These are phyloP conservation scores for Baryphthengus martii DNA, from an alignment of 2,113 vertebrate species.

Conservation along the genomic window DNA sequence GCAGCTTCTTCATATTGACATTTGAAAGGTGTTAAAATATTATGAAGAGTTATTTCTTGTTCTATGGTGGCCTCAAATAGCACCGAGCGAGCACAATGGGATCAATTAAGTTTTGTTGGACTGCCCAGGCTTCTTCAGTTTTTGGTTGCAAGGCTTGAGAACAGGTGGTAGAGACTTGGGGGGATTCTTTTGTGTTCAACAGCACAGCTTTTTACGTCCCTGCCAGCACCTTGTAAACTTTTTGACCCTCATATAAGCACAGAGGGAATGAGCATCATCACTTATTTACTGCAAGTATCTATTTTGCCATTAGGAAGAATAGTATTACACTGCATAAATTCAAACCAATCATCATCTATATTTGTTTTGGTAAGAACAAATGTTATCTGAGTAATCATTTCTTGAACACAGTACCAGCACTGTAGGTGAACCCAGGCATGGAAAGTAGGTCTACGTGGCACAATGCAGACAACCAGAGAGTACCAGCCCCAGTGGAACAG, in stretches of 20 bases:
- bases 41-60: not conserved
- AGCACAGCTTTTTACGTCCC: not conserved
- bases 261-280: not conserved
- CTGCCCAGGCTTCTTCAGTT: not conserved
- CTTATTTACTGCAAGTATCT: not conserved
- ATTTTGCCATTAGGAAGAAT: not conserved
- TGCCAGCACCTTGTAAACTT: not conserved
- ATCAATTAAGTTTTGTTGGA: not conserved
- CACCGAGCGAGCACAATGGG: not conserved
- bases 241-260: not conserved
- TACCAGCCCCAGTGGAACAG: not conserved
- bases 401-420: not conserved
- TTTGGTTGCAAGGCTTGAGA: not conserved
- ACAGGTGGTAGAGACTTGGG: not conserved
- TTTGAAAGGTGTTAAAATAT: not conserved
- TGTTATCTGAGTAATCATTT: not conserved
- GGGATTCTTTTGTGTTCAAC: not conserved
- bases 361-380: not conserved
- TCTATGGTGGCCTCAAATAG: not conserved
- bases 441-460: not conserved
- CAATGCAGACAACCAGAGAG: not conserved
- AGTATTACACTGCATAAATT: not conserved
- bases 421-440: not conserved
- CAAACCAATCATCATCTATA: not conserved
- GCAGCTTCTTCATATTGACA: not conserved